These are phyloP conservation scores for Pristionchus arcanus DNA, from an alignment of 2,888 invertebrate species.

Conservation along the genomic window DNA sequence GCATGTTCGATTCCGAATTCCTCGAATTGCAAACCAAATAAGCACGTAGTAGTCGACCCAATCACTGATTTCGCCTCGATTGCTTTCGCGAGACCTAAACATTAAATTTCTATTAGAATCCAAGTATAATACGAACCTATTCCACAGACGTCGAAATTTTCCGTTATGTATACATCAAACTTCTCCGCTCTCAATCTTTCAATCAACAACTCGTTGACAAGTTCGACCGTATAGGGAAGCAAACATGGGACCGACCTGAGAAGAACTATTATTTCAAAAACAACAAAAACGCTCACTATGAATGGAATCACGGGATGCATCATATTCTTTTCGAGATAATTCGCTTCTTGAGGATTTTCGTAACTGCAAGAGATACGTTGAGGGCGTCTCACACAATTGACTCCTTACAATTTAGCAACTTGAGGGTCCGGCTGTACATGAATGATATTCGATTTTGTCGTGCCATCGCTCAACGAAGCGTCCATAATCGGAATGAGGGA, in stretches of 20 bases:
- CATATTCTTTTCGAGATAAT: background rate
- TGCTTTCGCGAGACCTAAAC: background rate
- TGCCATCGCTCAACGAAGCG: background rate
- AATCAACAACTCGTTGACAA: background rate
- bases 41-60: background rate
- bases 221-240: background rate
- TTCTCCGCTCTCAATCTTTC: background rate
- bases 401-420: too few relatives aligned
- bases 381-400: too few relatives aligned
- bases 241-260: background rate
- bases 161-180: background rate
- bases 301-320: background rate
- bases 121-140: background rate
- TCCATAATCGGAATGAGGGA: background rate
- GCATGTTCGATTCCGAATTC: background rate
- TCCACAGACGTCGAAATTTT: conserved; percentile 36
- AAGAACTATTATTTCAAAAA: background rate
- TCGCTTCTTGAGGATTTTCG: background rate
- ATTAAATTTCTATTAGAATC: background rate
- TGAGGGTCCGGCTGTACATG: too few relatives aligned
- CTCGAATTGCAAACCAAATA: background rate
- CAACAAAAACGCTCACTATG: background rate
- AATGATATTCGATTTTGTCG: background rate
- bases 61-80: background rate
- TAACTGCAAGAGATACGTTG: background rate